A percentile compares a stretch with the other conserved stretches of the same genome.
These are phyloP conservation scores for Fistularia tabacaria DNA, from an alignment of 2,797 vertebrate species.

Conservation along the genomic window DNA sequence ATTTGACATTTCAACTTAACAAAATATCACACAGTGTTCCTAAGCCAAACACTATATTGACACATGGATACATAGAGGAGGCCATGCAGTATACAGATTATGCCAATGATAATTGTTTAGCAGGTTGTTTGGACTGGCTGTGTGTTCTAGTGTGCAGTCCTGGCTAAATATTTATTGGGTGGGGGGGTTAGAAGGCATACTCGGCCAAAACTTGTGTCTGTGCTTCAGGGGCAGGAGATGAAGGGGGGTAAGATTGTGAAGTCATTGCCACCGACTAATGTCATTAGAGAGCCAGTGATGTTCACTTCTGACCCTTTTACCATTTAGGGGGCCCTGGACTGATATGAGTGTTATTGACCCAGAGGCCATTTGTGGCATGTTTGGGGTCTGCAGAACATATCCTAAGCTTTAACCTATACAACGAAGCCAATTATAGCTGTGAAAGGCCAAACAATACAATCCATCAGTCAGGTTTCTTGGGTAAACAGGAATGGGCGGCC, in stretches of 20 bases:
- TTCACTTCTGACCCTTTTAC: constrained; percentile 74
- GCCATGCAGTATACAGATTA: constrained; percentile 64
- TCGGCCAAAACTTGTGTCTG: constrained; percentile 55
- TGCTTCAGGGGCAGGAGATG: constrained; percentile 44
- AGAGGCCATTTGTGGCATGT: constrained; percentile 77
- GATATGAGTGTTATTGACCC: constrained; percentile 79
- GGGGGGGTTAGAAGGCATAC: constrained; percentile 49
- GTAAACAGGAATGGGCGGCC: constrained; percentile 72
- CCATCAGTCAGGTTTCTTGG: constrained; percentile 74
- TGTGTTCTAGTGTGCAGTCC: constrained; percentile 68
- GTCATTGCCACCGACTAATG: constrained; percentile 53
- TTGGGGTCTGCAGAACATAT: constrained; percentile 82
- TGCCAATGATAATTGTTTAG: constrained; percentile 74
- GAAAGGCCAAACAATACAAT: constrained; percentile 82
- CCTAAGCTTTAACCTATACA: constrained; percentile 80
- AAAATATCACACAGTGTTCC: constrained; percentile 34
- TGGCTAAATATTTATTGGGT: constrained; percentile 79
- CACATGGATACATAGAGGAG: constrained; percentile 57
- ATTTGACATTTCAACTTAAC: constrained; percentile 35
- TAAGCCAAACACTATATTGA: constrained; percentile 60
- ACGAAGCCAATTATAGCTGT: constrained; percentile 74
- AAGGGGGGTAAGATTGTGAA: constrained; percentile 43
- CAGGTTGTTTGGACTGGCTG: constrained; percentile 74
- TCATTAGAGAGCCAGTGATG: constrained; percentile 58
- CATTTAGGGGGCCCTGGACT: constrained; percentile 75